Percentiles rank a stretch among this genome's conserved stretches.
phyloP scores from a whole-genome alignment of 2,888 invertebrate genomes.

The Lasioglossum pauxillum region DNA sequence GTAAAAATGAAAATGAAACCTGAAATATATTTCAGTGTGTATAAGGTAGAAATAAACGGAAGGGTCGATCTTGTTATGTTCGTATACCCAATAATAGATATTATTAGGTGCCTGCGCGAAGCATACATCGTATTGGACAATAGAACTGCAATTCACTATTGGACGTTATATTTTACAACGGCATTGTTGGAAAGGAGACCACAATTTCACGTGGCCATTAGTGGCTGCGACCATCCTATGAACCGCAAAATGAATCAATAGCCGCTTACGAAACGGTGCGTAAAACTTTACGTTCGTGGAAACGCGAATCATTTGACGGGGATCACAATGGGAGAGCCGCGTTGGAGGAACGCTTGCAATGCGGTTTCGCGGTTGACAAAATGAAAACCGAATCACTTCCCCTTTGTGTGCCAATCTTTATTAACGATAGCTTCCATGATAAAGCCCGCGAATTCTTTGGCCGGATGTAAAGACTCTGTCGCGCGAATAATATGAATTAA shows the following conservation, averaged over 20 bases:
- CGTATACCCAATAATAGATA: not conserved
- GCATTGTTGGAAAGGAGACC: constrained; percentile 16
- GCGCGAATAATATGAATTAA: not conserved
- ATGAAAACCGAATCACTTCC: constrained; percentile 41
- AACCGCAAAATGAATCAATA: constrained; percentile 48
- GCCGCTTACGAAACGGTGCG: constrained; percentile 36
- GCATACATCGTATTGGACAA: not conserved
- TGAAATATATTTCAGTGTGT: not conserved
- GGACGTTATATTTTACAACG: not conserved
- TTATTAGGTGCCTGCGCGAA: not conserved
- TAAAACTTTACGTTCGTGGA: constrained; percentile 49
- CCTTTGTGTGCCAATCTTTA: constrained; percentile 23
- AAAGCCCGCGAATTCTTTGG: not conserved
- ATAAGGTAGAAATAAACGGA: not conserved
- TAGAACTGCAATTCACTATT: not conserved
- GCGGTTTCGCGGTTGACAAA: constrained; percentile 46
- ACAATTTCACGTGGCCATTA: constrained; percentile 29
- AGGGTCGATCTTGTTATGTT: not conserved
- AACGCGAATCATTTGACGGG: constrained; percentile 40
- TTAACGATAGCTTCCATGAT: constrained; percentile 14
- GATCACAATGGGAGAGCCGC: constrained; percentile 22
- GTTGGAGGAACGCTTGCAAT: constrained; percentile 20
- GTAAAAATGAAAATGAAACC: not conserved
- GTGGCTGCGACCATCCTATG: constrained; percentile 27
- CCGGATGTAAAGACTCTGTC: not conserved